Evolutionary conservation across 1,140 invertebrate genomes (phyloP).

Genomic region (Drosophila sp.): DNA sequence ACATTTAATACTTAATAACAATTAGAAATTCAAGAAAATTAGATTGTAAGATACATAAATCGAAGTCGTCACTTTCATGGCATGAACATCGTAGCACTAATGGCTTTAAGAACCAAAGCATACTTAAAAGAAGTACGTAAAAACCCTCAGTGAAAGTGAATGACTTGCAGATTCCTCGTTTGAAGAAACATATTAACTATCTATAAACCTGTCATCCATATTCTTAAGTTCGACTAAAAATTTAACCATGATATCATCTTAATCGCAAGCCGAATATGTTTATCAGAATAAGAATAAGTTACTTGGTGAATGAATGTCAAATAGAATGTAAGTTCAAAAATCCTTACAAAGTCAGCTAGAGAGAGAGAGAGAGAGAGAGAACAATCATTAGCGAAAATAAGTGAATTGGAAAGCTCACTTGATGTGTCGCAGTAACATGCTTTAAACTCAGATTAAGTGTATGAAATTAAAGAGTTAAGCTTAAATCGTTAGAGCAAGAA

Average conservation of each 20-base stretch:
- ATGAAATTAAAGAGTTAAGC: slow-evolving; percentile 34
- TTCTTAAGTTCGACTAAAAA: too few species aligned
- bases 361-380: background rate
- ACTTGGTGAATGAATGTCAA: too few species aligned
- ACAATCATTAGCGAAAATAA: background rate
- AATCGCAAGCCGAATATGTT: too few species aligned
- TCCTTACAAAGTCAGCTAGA: too few species aligned
- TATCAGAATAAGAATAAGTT: too few species aligned
- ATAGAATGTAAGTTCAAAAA: too few species aligned
- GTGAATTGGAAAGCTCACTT: slow-evolving; percentile 52
- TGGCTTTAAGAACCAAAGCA: slow-evolving; percentile 27
- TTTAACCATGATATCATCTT: too few species aligned
- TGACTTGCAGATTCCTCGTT: slow-evolving; percentile 7
- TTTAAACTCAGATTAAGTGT: slow-evolving; percentile 31
- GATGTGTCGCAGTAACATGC: slow-evolving; percentile 16
- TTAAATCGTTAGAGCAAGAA: too few species aligned
- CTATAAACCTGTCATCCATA: too few species aligned
- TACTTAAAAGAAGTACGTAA: slow-evolving; percentile 17
- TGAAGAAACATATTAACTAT: background rate
- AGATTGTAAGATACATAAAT: background rate
- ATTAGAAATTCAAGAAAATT: background rate
- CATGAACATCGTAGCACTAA: slow-evolving; percentile 17
- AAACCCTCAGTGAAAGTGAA: background rate
- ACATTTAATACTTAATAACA: background rate
- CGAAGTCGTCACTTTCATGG: background rate